Conservation (phyloP, 2,797 vertebrate species). For the Liasis olivaceus region DNA sequence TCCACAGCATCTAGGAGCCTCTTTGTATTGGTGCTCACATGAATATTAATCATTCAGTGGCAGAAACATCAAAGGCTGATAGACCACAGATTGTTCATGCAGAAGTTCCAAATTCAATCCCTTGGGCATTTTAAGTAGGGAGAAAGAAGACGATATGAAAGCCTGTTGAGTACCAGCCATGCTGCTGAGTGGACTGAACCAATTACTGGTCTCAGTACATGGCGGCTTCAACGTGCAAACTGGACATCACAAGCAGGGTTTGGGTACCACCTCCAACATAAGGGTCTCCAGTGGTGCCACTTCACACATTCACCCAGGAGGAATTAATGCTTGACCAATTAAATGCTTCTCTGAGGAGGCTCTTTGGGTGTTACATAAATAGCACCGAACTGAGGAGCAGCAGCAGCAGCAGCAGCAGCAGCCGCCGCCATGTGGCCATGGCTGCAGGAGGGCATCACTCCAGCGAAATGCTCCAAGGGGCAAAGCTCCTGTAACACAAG, state of each 20-base stretch:
- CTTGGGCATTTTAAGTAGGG: not conserved
- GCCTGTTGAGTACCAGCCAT: not conserved
- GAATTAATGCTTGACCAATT: not conserved
- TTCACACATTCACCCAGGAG: not conserved
- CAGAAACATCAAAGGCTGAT: not conserved
- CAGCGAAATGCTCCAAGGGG: not conserved
- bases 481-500: not conserved
- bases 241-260: not conserved
- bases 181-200: not conserved
- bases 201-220: not conserved
- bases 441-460: not conserved
- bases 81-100: not conserved
- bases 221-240: not conserved
- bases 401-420: not conserved
- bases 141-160: not conserved
- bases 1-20: too few relatives aligned
- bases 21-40: not conserved
- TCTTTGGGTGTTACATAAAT: not conserved
- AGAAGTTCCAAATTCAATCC: not conserved
- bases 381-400: not conserved
- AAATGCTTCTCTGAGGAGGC: not conserved
- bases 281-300: too few relatives aligned
- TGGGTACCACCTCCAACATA: not conserved
- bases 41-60: not conserved
- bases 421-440: not conserved